phyloP scores from a whole-genome alignment of 1,140 invertebrate genomes.

The Olivierus martensii region DNA sequence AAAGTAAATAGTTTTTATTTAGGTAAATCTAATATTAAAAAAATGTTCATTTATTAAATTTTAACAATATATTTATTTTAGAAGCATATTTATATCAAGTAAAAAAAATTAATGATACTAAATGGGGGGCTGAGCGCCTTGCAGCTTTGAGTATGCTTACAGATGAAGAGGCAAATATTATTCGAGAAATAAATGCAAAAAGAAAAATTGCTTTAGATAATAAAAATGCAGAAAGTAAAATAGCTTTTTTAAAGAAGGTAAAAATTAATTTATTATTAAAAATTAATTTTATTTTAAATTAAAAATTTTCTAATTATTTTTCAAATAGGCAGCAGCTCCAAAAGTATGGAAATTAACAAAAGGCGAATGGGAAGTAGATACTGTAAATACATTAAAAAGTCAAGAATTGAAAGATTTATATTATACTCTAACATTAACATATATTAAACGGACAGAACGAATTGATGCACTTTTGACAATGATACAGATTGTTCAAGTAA shows the following conservation, averaged over 20 bases:
- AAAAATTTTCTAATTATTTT: neutral
- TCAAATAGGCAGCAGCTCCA: conserved; percentile 2
- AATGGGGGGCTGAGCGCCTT: conserved; percentile 2
- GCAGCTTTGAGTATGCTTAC: conserved; percentile 5
- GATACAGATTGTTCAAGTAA: conserved; percentile 7
- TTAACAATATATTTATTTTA: too few relatives aligned
- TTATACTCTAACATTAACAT: conserved; percentile 5
- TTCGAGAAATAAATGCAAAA: conserved; percentile 3
- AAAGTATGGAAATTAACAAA: conserved; percentile 9
- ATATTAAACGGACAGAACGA: conserved; percentile 5
- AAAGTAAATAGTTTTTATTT: too few relatives aligned
- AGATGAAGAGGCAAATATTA: conserved; percentile 3
- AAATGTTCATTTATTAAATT: too few relatives aligned
- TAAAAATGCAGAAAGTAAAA: neutral
- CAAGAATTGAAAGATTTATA: conserved; percentile 4
- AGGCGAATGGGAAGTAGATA: neutral
- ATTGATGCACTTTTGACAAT: conserved; percentile 3
- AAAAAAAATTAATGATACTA: neutral
- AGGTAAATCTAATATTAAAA: too few relatives aligned
- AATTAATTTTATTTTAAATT: neutral
- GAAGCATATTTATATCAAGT: neutral
- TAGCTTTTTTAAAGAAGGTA: conserved; percentile 2
- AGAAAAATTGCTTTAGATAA: neutral
- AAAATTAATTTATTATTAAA: neutral
- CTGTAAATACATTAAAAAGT: conserved; percentile 1